phyloP scores from a whole-genome alignment of 2,113 vertebrate species.

The Butorides virescens region DNA sequence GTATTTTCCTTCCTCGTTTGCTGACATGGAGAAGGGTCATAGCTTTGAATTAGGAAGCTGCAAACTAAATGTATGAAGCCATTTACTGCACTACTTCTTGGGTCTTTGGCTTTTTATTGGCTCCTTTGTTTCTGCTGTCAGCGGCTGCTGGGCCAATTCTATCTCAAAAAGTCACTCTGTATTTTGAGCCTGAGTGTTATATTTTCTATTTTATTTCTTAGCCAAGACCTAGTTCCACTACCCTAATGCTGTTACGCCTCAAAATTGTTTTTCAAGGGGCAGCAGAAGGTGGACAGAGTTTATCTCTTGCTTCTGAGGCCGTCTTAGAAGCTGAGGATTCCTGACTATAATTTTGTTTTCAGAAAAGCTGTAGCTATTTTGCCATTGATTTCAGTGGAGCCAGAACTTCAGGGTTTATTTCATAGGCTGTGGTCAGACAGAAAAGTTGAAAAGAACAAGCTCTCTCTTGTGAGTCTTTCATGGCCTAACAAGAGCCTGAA shows the following conservation, averaged over 20 bases:
- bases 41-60: conserved; percentile 41
- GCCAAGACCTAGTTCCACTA: neutral
- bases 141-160: neutral
- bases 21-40: neutral
- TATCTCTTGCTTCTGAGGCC: neutral
- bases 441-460: neutral
- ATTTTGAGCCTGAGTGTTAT: neutral
- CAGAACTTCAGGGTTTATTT: neutral
- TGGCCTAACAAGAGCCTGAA: neutral
- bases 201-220: conserved; percentile 28
- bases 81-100: conserved; percentile 44
- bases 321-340: neutral
- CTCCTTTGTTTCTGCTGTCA: conserved; percentile 25
- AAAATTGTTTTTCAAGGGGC: neutral
- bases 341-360: neutral
- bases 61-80: conserved; percentile 48
- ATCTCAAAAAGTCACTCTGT: neutral
- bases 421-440: neutral
- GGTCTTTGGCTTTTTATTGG: conserved; percentile 33
- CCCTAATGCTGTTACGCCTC: neutral
- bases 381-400: neutral
- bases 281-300: neutral
- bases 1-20: neutral
- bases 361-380: neutral
- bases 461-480: neutral